A percentile compares a stretch with the other conserved stretches of the same genome.
Conservation (phyloP, 2,113 vertebrate genomes). For the Periophthalmodon schlosseri region DNA sequence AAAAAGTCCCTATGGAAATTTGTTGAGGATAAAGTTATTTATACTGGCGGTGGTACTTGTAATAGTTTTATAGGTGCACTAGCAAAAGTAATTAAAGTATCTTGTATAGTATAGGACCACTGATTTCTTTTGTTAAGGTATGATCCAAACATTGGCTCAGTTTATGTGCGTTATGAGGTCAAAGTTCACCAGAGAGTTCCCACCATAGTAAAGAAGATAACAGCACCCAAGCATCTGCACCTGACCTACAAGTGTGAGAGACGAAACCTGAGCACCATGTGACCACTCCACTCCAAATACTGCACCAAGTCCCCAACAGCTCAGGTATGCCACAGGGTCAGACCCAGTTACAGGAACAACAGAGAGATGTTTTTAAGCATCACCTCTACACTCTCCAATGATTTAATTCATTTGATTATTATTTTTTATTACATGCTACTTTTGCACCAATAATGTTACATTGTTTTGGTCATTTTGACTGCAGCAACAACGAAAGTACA, state of each 20-base stretch:
- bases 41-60: no score
- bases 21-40: no score
- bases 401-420: neutral
- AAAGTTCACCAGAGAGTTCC: slow-evolving; percentile 27
- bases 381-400: neutral
- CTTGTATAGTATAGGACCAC: no score
- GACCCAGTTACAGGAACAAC: neutral
- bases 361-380: neutral
- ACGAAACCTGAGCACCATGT: slow-evolving; percentile 28
- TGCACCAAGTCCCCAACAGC: slow-evolving; percentile 1
- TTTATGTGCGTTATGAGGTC: slow-evolving; percentile 38
- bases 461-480: no score
- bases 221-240: neutral
- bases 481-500: no score
- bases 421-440: no score
- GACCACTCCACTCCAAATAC: slow-evolving; percentile 2
- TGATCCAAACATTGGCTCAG: slow-evolving; percentile 12
- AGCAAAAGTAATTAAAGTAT: neutral
- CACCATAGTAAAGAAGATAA: slow-evolving; percentile 22
- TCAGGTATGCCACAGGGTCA: neutral
- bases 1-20: neutral
- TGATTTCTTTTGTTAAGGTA: no score
- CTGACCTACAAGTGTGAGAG: slow-evolving; percentile 26
- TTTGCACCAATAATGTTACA: no score
- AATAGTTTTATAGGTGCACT: no score